Evolutionary conservation across 2,888 invertebrate genomes (phyloP), one percentile per base, ranked within the genome.

Genomic region (Drosophila niveifrons): DNA sequence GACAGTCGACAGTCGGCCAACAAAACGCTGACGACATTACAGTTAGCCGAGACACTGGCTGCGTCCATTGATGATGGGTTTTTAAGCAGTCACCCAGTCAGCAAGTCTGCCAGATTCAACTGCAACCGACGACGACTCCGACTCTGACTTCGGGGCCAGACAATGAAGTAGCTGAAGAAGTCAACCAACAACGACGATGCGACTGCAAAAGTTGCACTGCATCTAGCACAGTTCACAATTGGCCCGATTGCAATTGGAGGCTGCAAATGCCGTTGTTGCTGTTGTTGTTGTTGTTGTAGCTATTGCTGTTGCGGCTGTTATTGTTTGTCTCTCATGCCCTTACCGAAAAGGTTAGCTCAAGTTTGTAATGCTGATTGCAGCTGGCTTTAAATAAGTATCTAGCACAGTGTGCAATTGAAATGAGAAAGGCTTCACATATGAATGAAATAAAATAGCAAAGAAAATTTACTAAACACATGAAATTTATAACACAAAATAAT

Each of bases 1-100:
- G 18, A 52, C 41, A 64, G 51, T 39, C 52, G 18, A 34, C 66
- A 51, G 72, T 71, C 59, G 51, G 75, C 70, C 62, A 63, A 44
- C 56, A 39, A 59, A 62, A 62, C 68, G 78, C 87, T 83, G 89
- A 86, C 83, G 89, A 83, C 87, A 87, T 77, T 80, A 79, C 82
- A 88, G 86, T 88, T 85, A 85, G 67, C 57, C 76, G 62, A 75
- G 83, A 73, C 80, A 64, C 65, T 56, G 72, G 72, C 69, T 28
- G 66, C 64, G 62, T 63, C 79, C 70, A 68, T 74, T 74, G 70
- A 73, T 74, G 81, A 70, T 78, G 66, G 72, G 47, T 52, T 75
- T 74, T 71, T 65, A 78, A 66, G 62, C 75, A 75, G 74, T 64
- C 74, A 74, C 48, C 63, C 67, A 75, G 78, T 64, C 79, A 64